Conservation (phyloP, 1,140 invertebrate genomes). For the Bombus breviceps region DNA sequence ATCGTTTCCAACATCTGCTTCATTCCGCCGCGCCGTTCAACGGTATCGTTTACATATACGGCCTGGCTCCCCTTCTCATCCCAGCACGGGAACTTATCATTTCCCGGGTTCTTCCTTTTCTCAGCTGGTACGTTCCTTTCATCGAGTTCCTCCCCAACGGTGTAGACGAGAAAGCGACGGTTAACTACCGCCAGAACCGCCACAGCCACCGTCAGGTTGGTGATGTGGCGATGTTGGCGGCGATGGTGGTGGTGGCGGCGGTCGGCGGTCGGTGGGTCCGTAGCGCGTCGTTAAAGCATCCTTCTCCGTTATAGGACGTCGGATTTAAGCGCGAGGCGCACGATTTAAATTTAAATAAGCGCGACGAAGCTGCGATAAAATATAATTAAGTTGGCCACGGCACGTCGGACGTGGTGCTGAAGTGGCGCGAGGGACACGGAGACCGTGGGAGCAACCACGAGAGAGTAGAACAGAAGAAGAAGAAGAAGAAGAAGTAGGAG, state of each 20-base stretch:
- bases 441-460: constrained; percentile 32
- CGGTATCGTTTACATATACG: not conserved
- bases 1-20: constrained; percentile 3
- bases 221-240: not conserved
- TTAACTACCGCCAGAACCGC: constrained; percentile 25
- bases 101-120: not conserved
- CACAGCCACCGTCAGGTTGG: constrained; percentile 12
- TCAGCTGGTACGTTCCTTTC: not conserved
- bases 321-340: constrained; percentile 29
- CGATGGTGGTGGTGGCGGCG: not conserved
- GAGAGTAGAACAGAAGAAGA: constrained; percentile 12
- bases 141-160: not conserved
- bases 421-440: constrained; percentile 37
- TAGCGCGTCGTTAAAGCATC: constrained; percentile 63
- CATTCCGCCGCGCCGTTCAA: not conserved
- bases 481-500: not conserved
- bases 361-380: constrained; percentile 74
- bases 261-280: constrained; percentile 9
- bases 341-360: constrained; percentile 76
- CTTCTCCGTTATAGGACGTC: constrained; percentile 21
- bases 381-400: constrained; percentile 74
- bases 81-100: not conserved
- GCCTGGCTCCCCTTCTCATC: not conserved
- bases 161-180: constrained; percentile 17
- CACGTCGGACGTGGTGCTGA: constrained; percentile 55